Percentiles rank a stretch among this genome's conserved stretches.
Evolutionary conservation across 2,888 invertebrate species (phyloP).

Genomic region (Drosophila subsilvestris): DNA sequence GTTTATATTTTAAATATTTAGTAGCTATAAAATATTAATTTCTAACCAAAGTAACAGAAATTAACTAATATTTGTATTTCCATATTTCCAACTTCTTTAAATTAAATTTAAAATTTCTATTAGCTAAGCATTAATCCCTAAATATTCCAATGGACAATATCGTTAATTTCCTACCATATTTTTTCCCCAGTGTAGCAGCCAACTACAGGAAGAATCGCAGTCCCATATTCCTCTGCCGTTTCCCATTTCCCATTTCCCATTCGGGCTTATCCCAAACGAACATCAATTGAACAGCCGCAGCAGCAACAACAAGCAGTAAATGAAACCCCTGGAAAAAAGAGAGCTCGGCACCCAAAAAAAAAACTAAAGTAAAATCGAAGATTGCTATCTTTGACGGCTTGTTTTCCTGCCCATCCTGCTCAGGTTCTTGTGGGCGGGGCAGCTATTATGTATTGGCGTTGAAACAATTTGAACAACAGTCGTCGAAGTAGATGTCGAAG

Average conservation of each 20-base stretch:
- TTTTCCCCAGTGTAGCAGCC: slow-evolving; percentile 16
- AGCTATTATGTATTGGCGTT: slow-evolving; percentile 83
- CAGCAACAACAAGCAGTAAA: slow-evolving; percentile 58
- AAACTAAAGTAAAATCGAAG: slow-evolving; percentile 78
- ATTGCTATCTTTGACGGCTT: slow-evolving; percentile 82
- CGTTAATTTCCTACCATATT: neutral
- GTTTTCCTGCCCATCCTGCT: slow-evolving; percentile 64
- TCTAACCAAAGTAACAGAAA: neutral
- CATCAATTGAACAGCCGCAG: slow-evolving; percentile 69
- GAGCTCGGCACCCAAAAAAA: slow-evolving; percentile 38
- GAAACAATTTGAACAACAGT: slow-evolving; percentile 81
- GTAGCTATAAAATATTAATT: neutral
- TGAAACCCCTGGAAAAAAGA: slow-evolving; percentile 60
- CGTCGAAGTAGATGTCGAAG: slow-evolving; percentile 14
- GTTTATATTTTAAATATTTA: neutral
- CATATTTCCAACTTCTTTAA: too few relatives aligned
- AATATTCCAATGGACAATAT: neutral
- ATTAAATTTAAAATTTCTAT: too few relatives aligned
- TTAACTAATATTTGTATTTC: too few relatives aligned
- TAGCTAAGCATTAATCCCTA: too few relatives aligned
- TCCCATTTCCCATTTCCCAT: slow-evolving; percentile 26
- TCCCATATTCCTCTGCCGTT: slow-evolving; percentile 37
- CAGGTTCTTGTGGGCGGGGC: slow-evolving; percentile 56
- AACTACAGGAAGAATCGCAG: slow-evolving; percentile 41
- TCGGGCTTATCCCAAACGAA: slow-evolving; percentile 69